Base-by-base conservation (phyloP, 2,888 invertebrate species). In the Synergus japonicus region DNA sequence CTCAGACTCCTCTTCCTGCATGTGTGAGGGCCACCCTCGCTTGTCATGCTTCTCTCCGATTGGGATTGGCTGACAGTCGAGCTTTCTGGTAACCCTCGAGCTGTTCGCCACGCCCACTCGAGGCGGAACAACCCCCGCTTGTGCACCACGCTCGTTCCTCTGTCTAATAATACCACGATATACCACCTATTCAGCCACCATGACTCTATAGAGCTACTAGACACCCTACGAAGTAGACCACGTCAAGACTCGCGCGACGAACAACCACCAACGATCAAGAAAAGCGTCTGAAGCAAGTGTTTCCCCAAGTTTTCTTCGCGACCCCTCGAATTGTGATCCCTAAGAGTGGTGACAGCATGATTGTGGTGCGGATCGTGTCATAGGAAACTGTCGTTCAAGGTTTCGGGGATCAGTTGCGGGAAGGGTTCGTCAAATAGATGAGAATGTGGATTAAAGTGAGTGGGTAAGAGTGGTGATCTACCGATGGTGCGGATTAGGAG, bases 81-180 rank as follows among this genome's bases (percentile, higher is more conserved):
- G 87, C 87, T 87, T 87, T 87, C 85, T 79, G 86, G 85, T 83
- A 86, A 88, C 87, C 88, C 79, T 85, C 82, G 79, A 64, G 82
- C 81, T 83, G 84, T 83, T 82, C 82, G 84, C 85, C 86, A 86
- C 89, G 88, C 90, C 89, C 86, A 84, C 81, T 82, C 83, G 84
- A 84, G 87, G 90, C 89, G 89, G 86, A 85, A 86, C 89, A 81
- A 87, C 86, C 86, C 89, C 85, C 84, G 81, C 84, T 76, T 85
- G 79, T 81, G 78, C n/a, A 54, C 54, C 54, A 73, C 54, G 29
- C 83, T 79, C 84, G 83, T 81, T 86, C 84, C 84, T 79, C 85
- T 85, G 85, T 88, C 88, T 90, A 91, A 91, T 91, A 91, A 90
- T 89, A 90, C 89, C 86, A 84, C 88, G 88, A 88, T 90, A 90